phyloP scores from a whole-genome alignment of 2,113 vertebrate species.

The Synodontis membranacea region DNA sequence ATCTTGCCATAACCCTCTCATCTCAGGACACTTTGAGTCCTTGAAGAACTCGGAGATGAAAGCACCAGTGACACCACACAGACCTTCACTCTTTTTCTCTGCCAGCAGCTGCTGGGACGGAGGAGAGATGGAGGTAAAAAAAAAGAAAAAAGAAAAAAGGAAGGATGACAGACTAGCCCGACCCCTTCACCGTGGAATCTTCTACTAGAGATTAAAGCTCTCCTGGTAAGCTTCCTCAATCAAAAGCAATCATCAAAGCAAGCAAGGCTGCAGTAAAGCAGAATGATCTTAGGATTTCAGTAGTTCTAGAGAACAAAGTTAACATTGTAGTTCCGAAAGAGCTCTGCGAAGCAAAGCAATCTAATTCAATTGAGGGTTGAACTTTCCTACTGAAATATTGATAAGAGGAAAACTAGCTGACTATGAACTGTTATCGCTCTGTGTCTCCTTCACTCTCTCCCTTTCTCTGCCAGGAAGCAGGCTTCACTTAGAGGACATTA shows the following conservation, averaged over 20 bases:
- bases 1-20: conserved; percentile 38
- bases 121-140: not conserved
- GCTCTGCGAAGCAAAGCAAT: not conserved
- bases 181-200: conserved; percentile 12
- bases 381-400: conserved; percentile 53
- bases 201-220: conserved; percentile 8
- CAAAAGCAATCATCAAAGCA: not conserved
- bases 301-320: not conserved
- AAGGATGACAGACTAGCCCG: not conserved
- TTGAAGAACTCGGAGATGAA: conserved; percentile 5
- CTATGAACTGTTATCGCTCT: conserved; percentile 38
- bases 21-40: conserved; percentile 16
- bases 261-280: not conserved
- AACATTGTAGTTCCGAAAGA: not conserved
- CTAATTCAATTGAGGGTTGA: conserved; percentile 16
- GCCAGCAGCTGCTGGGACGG: conserved; percentile 19
- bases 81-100: conserved; percentile 17
- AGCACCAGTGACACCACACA: conserved; percentile 20
- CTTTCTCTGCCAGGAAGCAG: conserved; percentile 39
- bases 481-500: conserved; percentile 54
- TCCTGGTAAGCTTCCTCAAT: not conserved
- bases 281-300: conserved; percentile 9
- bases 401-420: conserved; percentile 48
- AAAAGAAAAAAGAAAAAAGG: too few relatives aligned
- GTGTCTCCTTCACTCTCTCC: conserved; percentile 31